Evolutionary conservation across 2,113 vertebrate genomes (phyloP), one percentile per base, ranked within the genome.

Genomic region (Plecturocebus donacophilus): DNA sequence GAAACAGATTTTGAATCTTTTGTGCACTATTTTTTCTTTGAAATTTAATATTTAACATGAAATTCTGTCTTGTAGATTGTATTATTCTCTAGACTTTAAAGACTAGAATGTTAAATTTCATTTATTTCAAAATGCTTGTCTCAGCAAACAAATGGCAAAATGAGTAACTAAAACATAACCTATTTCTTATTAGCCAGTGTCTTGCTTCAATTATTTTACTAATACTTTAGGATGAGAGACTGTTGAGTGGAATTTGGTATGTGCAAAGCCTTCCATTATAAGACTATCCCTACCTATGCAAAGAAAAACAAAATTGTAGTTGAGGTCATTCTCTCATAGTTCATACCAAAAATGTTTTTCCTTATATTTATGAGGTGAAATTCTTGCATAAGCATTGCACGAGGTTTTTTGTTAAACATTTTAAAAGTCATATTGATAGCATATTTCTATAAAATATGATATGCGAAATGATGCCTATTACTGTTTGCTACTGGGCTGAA

Each of bases 91-190:
- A 32, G 58, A 88, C 75, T 95, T 79, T 40, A 75, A 87, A 76
- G 23, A 86, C 8, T 87, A 54, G 25, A 75, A 68, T 85, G 75
- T 38, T 92, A 87, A 86, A 94, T 95, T 95, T 88, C 49, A 13
- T 58, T 76, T 58, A 66, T 58, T 94, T 94, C 80, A 90, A 94
- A 95, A 90, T 89, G 80, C 89, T 95, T 93, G 10, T 81, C 80
- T 96, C 96, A 97, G 93, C 96, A 95, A 95, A 94, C 80, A 91
- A 93, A 96, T 64, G 35, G 68, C 42, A 93, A 90, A 92, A 88
- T 82, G 73, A 92, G 38, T 90, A 90, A 86, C 77, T 71, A 77
- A 96, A 94, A 45, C 56, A 2, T 64, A 96, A 89, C 91, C 40
- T 96, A 64, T 93, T 97, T 97, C 71, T 95, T 92, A 89, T 97